Base-by-base conservation (phyloP, 2,888 invertebrate species). In the Embidobia sp. region DNA sequence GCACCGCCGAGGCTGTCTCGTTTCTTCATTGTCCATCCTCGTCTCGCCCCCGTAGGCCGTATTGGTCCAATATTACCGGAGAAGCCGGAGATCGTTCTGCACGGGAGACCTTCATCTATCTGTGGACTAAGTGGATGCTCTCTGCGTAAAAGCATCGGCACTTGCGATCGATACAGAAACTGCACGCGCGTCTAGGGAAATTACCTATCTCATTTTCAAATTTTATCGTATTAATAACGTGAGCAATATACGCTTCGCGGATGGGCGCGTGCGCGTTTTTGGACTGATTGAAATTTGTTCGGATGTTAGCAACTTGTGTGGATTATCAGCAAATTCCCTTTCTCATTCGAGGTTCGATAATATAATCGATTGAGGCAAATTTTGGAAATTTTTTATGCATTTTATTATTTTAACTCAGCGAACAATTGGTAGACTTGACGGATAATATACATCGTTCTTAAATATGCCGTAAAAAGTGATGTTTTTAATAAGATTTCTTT, bases 41-140 rank as follows among this genome's bases (percentile, higher is more conserved):
- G 46, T 55, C 35, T 15, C 46, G 22, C 37, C 42, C 16, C 31
- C 46, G 55, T 64, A 53, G 51, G 51, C 66, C 59, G 59, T 66
- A 66, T 73, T 53, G 51, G 44, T 66, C 61, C 40, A 33, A 67
- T 69, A 74, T 61, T 53, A 44, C 63, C 31, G 37, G n/a, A 13
- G 42, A 59, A 59, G 66, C 49, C 55, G 53, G 48, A 40, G 64
- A 77, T 73, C 67, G 73, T 64, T 67, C 57, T 40, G 46, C 67
- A 35, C 63, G 77, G 44, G 64, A 78, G 70, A 70, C 70, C 74
- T 78, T 78, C 78, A 78, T 78, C 64, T 74, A 69, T 78, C 77
- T 74, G 48, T 27, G 64, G 69, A 73, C 77, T 77, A 73, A 77
- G 77, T 73, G 70, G 77, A 46, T 72, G 73, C 57, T 69, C 57